phyloP scores from a whole-genome alignment of 1,140 invertebrate genomes.

The Oedothorax gibbosus region DNA sequence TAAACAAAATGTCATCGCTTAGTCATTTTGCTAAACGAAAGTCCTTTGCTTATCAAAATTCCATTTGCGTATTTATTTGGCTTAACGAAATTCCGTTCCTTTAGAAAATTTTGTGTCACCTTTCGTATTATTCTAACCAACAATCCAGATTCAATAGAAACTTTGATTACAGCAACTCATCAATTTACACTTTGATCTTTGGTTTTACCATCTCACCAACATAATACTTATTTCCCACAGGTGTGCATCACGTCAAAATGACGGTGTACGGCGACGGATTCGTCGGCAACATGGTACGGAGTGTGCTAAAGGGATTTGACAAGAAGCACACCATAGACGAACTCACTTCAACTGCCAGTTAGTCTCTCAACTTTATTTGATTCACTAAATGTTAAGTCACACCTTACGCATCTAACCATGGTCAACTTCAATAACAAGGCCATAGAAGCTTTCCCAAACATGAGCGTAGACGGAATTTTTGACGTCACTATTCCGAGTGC shows the following conservation, averaged over 20 bases:
- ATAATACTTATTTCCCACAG: constrained; percentile 3
- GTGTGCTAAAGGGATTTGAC: constrained; percentile 47
- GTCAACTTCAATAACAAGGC: no score
- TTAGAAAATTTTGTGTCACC: no score
- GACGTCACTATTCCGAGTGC: no score
- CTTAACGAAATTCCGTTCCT: no score
- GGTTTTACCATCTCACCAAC: not conserved
- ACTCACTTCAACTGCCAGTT: constrained; percentile 40
- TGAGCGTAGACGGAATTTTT: no score
- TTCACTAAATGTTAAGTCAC: not conserved
- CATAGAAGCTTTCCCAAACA: no score
- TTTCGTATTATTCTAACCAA: no score
- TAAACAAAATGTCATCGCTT: no score
- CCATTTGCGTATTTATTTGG: no score
- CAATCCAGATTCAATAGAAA: not conserved
- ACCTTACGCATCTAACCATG: no score
- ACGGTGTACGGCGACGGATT: constrained; percentile 44
- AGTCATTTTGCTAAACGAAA: no score
- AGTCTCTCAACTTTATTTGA: not conserved
- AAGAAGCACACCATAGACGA: constrained; percentile 41
- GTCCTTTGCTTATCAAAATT: no score
- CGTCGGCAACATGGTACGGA: constrained; percentile 39
- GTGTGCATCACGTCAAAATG: constrained; percentile 54
- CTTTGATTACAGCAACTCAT: not conserved
- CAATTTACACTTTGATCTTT: not conserved